Conservation (phyloP, 2,888 invertebrate genomes). For the Stenodera caucasica region DNA sequence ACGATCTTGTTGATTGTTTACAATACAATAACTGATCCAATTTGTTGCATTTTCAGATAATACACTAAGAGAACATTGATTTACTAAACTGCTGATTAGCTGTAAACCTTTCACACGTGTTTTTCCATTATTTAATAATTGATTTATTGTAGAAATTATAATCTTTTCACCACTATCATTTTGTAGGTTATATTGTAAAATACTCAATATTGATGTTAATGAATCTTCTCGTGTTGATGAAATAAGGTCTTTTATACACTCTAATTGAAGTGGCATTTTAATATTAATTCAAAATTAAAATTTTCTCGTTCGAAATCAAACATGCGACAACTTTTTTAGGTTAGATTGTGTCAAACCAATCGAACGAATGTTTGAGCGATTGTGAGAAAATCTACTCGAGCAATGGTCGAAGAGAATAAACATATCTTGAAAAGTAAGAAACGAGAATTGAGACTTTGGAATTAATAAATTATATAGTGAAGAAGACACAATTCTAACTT, state of each 20-base stretch:
- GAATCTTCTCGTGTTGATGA: not conserved
- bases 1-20: not conserved
- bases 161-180: not conserved
- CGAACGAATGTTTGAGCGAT: no score
- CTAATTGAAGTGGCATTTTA: not conserved
- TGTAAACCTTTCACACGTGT: not conserved
- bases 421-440: no score
- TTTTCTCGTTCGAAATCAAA: no score
- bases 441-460: no score
- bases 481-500: no score
- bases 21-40: conserved; percentile 2
- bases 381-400: no score
- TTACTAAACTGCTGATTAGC: not conserved
- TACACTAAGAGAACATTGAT: not conserved
- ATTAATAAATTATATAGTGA: no score
- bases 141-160: not conserved
- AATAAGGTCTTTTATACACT: not conserved
- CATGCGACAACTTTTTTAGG: no score
- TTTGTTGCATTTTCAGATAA: not conserved
- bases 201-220: not conserved
- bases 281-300: no score
- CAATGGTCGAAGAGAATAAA: no score
- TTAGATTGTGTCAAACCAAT: no score
- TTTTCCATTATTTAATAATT: not conserved
- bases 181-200: conserved; percentile 1